phyloP scores from a whole-genome alignment of 2,113 vertebrate genomes.

The Rhodinocichla rosea region DNA sequence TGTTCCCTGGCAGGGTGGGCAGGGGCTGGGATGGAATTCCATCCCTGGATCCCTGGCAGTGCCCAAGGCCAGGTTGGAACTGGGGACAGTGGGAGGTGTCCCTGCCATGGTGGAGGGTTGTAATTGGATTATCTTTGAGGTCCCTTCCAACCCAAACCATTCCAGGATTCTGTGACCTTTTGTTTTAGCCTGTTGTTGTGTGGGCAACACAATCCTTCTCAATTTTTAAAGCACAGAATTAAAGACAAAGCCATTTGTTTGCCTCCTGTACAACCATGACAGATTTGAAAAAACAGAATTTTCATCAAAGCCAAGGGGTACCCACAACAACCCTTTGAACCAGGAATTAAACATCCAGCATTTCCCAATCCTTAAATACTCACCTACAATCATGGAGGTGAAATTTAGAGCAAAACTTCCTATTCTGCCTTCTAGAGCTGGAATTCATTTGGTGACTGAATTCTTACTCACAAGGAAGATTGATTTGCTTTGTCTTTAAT shows the following conservation, averaged over 20 bases:
- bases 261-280: not conserved
- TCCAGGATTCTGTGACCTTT: not conserved
- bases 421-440: not conserved
- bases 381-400: not conserved
- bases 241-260: not conserved
- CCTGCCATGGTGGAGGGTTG: not conserved
- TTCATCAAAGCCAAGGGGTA: not conserved
- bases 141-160: not conserved
- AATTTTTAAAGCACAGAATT: not conserved
- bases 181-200: not conserved
- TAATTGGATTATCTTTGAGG: not conserved
- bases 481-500: constrained; percentile 10
- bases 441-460: not conserved
- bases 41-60: not conserved
- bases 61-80: not conserved
- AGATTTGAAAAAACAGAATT: not conserved
- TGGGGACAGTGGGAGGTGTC: not conserved
- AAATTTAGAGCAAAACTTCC: not conserved
- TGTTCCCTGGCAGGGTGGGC: not conserved
- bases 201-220: not conserved
- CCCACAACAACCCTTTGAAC: not conserved
- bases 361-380: not conserved
- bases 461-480: not conserved
- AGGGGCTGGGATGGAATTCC: not conserved
- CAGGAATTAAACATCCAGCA: not conserved